Conservation (phyloP, 2,888 invertebrate species). For the Rotaria macrura region DNA sequence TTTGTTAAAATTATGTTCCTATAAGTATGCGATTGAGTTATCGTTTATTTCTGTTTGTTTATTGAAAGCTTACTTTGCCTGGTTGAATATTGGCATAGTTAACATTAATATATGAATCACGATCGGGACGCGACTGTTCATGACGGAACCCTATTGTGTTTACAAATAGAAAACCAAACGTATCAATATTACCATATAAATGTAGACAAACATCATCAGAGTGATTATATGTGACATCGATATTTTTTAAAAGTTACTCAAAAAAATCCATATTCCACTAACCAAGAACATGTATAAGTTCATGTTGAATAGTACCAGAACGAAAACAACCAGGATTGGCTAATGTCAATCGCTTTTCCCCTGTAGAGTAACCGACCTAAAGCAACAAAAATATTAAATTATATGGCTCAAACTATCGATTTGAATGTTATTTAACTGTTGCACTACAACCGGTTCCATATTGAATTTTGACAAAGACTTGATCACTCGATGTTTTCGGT, state of each 20-base stretch:
- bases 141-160: constrained; percentile 24
- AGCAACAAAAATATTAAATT: background rate
- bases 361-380: constrained; percentile 62
- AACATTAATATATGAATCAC: constrained; percentile 25
- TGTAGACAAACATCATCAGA: too few species aligned
- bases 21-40: constrained; percentile 42
- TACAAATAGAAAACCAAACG: constrained; percentile 51
- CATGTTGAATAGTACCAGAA: constrained; percentile 31
- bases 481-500: constrained; percentile 54
- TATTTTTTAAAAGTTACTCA: too few species aligned
- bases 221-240: too few species aligned
- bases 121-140: constrained; percentile 34
- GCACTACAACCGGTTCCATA: constrained; percentile 30
- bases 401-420: background rate
- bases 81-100: constrained; percentile 3
- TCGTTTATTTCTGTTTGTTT: background rate
- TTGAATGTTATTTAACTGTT: background rate
- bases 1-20: constrained; percentile 53
- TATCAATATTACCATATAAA: constrained; percentile 62
- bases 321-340: constrained; percentile 41
- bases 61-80: background rate
- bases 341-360: constrained; percentile 61
- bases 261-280: constrained; percentile 44
- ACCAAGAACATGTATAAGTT: constrained; percentile 32
- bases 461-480: constrained; percentile 37